phyloP scores from a whole-genome alignment of 30 jellyfish, hydroid and myxozoan genomes.

The Morbakka virulenta region DNA sequence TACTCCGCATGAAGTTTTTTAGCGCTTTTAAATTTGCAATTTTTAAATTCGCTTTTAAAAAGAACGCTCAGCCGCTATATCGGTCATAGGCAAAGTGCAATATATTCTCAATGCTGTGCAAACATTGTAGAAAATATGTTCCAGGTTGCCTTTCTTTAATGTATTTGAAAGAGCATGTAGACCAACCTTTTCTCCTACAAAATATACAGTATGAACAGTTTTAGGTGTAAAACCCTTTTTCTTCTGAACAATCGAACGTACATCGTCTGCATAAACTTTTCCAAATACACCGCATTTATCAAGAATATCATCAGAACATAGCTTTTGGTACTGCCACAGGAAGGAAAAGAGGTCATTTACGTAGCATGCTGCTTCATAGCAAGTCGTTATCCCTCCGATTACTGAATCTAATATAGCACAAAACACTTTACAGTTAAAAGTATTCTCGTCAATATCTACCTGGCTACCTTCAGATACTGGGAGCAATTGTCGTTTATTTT shows the following conservation, averaged over 20 bases:
- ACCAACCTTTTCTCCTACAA: slow-evolving; percentile 22
- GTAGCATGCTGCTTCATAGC: too few relatives aligned
- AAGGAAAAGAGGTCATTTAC: too few relatives aligned
- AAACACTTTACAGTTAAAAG: slow-evolving; percentile 41
- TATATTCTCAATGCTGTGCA: slow-evolving; percentile 51
- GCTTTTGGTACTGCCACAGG: too few relatives aligned
- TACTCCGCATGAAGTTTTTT: neutral
- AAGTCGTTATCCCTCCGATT: slow-evolving; percentile 40
- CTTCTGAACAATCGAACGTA: slow-evolving; percentile 33
- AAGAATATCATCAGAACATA: slow-evolving; percentile 2
- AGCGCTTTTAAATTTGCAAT: neutral
- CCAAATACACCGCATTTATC: slow-evolving; percentile 39
- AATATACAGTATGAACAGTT: slow-evolving; percentile 30
- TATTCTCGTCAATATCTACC: too few relatives aligned
- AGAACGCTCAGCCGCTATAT: slow-evolving; percentile 59
- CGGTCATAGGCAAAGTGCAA: slow-evolving; percentile 60
- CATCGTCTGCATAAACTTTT: slow-evolving; percentile 15
- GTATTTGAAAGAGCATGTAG: slow-evolving; percentile 26
- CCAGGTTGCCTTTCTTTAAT: slow-evolving; percentile 17
- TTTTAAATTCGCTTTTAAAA: neutral
- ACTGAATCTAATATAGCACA: slow-evolving; percentile 35
- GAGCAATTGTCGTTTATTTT: too few relatives aligned
- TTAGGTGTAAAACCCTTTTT: slow-evolving; percentile 31
- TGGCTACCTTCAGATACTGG: too few relatives aligned
- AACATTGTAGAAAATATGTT: slow-evolving; percentile 32